A percentile compares a stretch with the other conserved stretches of the same genome.
Evolutionary conservation across 2,888 invertebrate species (phyloP).

Genomic region (Smittia sp.): DNA sequence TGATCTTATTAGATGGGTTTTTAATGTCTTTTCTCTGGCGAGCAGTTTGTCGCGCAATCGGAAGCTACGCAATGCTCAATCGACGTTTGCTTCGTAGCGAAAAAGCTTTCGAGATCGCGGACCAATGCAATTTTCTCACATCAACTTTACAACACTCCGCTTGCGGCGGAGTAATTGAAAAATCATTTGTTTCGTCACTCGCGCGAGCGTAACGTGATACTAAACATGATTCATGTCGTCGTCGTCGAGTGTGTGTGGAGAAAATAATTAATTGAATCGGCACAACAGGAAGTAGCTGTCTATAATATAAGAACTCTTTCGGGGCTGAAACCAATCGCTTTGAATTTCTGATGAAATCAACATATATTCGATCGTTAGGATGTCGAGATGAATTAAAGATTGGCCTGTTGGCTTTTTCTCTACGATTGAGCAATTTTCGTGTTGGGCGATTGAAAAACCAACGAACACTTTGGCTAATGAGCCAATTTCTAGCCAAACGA

Average conservation of each 20-base stretch:
- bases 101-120: not conserved
- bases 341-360: slow-evolving; percentile 35
- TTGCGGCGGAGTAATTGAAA: not conserved
- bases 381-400: not conserved
- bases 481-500: not conserved
- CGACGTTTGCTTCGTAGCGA: not conserved
- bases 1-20: slow-evolving; percentile 40
- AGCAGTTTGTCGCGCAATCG: not conserved
- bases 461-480: not conserved
- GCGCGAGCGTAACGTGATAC: slow-evolving; percentile 29
- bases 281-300: slow-evolving; percentile 41
- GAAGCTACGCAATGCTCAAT: slow-evolving; percentile 3
- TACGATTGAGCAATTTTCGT: not conserved
- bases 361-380: slow-evolving; percentile 12
- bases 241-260: slow-evolving; percentile 3
- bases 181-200: not conserved
- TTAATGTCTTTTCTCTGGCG: not conserved
- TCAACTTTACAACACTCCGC: not conserved
- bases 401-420: not conserved
- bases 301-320: slow-evolving; percentile 22
- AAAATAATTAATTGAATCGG: slow-evolving; percentile 41
- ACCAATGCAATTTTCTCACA: not conserved
- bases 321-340: slow-evolving; percentile 36
- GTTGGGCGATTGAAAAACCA: not conserved
- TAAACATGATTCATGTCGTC: slow-evolving; percentile 12